Evolutionary conservation across 2,888 invertebrate species (phyloP).

Genomic region (Philaethria dido): DNA sequence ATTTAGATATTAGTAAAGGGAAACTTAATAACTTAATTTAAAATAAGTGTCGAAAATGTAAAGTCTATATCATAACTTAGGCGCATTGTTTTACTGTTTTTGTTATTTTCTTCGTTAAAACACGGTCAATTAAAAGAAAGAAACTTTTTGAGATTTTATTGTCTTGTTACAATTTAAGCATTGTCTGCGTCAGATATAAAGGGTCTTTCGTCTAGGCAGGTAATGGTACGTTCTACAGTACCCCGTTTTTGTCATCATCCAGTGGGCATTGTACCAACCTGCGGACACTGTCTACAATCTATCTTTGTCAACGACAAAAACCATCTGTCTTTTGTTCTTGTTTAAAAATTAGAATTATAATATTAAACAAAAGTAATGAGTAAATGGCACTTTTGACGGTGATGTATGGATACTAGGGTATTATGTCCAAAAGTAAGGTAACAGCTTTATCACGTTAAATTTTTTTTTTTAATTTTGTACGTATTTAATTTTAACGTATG

Average conservation of each 20-base stretch:
- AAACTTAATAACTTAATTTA: not conserved
- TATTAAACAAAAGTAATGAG: slow-evolving; percentile 57
- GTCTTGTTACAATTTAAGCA: slow-evolving; percentile 53
- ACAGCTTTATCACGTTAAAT: not conserved
- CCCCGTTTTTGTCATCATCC: slow-evolving; percentile 63
- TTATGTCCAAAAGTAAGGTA: not conserved
- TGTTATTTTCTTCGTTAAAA: slow-evolving; percentile 15
- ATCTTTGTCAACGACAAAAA: slow-evolving; percentile 69
- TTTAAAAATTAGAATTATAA: slow-evolving; percentile 77
- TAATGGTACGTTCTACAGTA: slow-evolving; percentile 67
- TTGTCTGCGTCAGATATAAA: slow-evolving; percentile 68
- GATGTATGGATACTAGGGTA: not conserved
- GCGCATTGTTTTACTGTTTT: slow-evolving; percentile 3
- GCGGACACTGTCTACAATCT: slow-evolving; percentile 61
- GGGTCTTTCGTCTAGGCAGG: slow-evolving; percentile 65
- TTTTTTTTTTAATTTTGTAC: not conserved
- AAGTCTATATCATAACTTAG: not conserved
- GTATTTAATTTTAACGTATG: not conserved
- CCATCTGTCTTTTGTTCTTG: slow-evolving; percentile 76
- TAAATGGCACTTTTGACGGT: slow-evolving; percentile 51
- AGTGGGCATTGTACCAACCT: slow-evolving; percentile 60
- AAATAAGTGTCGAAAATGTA: not conserved
- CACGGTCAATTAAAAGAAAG: slow-evolving; percentile 12
- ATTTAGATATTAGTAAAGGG: not conserved
- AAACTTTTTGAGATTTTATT: slow-evolving; percentile 12